Evolutionary conservation across 2,888 invertebrate genomes (phyloP).

Genomic region (Taphrorychus bicolor): DNA sequence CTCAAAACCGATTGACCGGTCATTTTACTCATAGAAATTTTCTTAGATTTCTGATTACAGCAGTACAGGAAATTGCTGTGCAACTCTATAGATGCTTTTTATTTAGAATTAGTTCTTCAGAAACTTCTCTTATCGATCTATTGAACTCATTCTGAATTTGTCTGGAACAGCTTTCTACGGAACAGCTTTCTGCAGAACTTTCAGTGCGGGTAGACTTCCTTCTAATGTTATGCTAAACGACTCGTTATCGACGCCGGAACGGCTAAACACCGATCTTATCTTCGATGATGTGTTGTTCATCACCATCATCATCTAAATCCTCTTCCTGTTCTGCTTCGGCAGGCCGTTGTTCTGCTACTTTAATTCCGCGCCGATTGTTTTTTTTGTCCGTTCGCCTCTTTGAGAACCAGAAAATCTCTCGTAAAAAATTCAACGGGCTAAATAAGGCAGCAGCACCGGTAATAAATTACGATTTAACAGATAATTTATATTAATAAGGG

Average conservation of each 20-base stretch:
- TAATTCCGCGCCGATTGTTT: neutral
- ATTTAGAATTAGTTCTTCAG: neutral
- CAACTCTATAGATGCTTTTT: no score
- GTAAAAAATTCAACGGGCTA: slow-evolving; percentile 12
- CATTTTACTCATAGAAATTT: no score
- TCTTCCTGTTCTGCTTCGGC: neutral
- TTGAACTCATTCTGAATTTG: neutral
- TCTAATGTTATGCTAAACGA: slow-evolving; percentile 57
- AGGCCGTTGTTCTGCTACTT: neutral
- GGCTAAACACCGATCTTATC: slow-evolving; percentile 47
- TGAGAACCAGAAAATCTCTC: neutral
- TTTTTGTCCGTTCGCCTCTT: neutral
- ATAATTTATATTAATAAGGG: slow-evolving; percentile 44
- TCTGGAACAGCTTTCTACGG: neutral
- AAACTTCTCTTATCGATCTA: neutral
- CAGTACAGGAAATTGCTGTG: no score
- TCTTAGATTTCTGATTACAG: no score
- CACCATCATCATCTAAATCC: neutral
- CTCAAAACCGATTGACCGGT: no score
- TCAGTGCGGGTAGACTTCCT: no score
- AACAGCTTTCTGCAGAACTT: no score
- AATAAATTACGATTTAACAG: slow-evolving; percentile 42
- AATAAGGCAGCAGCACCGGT: slow-evolving; percentile 26
- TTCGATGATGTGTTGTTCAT: slow-evolving; percentile 40
- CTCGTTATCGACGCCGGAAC: slow-evolving; percentile 22